Conservation (phyloP, 2,113 vertebrate genomes). For the Hemiscyllium ocellatum region DNA sequence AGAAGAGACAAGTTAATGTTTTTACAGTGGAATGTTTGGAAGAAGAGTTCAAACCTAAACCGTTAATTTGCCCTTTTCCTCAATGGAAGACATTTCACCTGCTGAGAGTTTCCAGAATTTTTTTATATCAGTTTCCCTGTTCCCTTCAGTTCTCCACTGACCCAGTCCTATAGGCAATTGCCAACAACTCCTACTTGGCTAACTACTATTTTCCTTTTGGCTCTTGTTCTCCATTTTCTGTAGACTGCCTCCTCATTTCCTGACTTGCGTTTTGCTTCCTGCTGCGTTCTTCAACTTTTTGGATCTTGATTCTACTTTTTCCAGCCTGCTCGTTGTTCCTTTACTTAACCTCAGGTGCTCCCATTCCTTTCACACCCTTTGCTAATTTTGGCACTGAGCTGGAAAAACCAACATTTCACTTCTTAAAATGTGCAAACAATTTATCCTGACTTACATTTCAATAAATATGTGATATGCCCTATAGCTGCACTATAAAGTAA, state of each 20-base stretch:
- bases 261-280: slow-evolving; percentile 27
- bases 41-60: neutral
- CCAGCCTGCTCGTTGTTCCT: slow-evolving; percentile 18
- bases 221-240: neutral
- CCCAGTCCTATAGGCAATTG: neutral
- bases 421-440: neutral
- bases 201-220: neutral
- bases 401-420: neutral
- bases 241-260: slow-evolving; percentile 13
- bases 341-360: neutral
- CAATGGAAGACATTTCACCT: neutral
- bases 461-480: neutral
- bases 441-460: neutral
- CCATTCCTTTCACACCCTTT: neutral
- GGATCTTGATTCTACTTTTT: neutral
- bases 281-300: slow-evolving; percentile 15
- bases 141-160: neutral
- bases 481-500: neutral
- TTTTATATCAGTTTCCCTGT: neutral
- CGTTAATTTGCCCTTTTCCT: neutral
- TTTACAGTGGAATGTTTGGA: neutral
- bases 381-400: neutral
- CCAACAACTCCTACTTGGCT: neutral
- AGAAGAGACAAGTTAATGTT: neutral
- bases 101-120: neutral